These are phyloP conservation scores for Leptopilina syphax DNA, from an alignment of 2,888 invertebrate species.

Conservation along the genomic window DNA sequence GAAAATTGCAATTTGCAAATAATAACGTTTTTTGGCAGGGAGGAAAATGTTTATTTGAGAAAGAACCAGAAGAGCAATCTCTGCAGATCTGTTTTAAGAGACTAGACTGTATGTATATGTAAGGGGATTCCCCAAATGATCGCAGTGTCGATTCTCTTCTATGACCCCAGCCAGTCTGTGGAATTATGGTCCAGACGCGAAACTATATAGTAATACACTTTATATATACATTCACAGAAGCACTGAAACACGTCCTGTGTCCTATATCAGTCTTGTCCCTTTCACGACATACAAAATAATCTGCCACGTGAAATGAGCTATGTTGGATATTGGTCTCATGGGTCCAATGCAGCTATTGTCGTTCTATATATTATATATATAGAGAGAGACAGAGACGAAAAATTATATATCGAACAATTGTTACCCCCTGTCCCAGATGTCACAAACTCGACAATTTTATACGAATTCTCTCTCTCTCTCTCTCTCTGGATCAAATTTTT, in stretches of 20 bases:
- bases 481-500: too few relatives aligned
- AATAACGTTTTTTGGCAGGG: too few relatives aligned
- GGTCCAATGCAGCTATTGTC: conserved; percentile 49
- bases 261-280: conserved; percentile 40
- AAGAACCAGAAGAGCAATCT: too few relatives aligned
- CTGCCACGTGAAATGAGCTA: conserved; percentile 59
- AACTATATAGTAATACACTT: background rate
- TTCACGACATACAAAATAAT: conserved; percentile 61
- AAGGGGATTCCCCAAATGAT: background rate
- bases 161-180: conserved; percentile 7
- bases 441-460: background rate
- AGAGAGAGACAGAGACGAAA: background rate
- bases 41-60: too few relatives aligned
- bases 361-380: background rate
- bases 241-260: conserved; percentile 46
- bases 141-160: background rate
- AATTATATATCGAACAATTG: conserved; percentile 20
- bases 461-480: background rate
- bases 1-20: too few relatives aligned
- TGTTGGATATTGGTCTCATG: conserved; percentile 59
- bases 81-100: background rate
- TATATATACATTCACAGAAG: conserved; percentile 1
- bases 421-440: background rate
- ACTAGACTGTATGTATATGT: background rate
- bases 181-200: background rate